phyloP scores from a whole-genome alignment of 2,113 vertebrate species.

The Pavo muticus region DNA sequence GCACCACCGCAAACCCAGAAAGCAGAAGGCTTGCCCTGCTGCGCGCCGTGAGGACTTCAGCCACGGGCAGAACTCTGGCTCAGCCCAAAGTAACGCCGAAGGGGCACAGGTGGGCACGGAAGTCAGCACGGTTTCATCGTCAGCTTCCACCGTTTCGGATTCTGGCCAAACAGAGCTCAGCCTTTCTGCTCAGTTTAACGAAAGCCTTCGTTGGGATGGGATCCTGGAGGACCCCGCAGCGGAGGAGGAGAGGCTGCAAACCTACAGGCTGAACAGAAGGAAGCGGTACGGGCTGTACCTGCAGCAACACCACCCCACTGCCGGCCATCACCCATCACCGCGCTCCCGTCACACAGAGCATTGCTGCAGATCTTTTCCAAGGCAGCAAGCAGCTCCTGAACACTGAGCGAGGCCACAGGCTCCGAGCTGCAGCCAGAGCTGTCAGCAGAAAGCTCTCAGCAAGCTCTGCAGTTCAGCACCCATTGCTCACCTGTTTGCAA shows the following conservation, averaged over 20 bases:
- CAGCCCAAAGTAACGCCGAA: not conserved
- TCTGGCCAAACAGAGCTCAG: not conserved
- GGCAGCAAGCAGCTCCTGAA: not conserved
- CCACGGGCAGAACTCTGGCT: slow-evolving; percentile 14
- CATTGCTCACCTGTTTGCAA: not conserved
- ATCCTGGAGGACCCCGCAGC: slow-evolving; percentile 82
- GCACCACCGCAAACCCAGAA: slow-evolving; percentile 24
- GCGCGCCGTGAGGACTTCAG: not conserved
- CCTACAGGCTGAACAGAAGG: slow-evolving; percentile 83
- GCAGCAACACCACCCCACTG: slow-evolving; percentile 57
- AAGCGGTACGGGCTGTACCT: slow-evolving; percentile 78
- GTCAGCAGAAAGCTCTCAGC: not conserved
- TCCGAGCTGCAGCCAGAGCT: not conserved
- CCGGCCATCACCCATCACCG: not conserved
- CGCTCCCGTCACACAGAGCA: not conserved
- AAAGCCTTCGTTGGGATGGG: slow-evolving; percentile 89
- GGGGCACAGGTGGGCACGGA: slow-evolving; percentile 1
- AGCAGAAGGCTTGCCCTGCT: not conserved
- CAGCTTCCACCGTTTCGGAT: not conserved
- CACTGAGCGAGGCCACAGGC: not conserved
- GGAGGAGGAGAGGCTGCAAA: slow-evolving; percentile 82
- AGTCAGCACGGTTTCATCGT: not conserved
- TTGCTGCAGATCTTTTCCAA: not conserved
- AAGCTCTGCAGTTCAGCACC: not conserved
- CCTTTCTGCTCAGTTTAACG: slow-evolving; percentile 42